Evolutionary conservation across 2,113 vertebrate genomes (phyloP).

Genomic region (Antechinus flavipes): DNA sequence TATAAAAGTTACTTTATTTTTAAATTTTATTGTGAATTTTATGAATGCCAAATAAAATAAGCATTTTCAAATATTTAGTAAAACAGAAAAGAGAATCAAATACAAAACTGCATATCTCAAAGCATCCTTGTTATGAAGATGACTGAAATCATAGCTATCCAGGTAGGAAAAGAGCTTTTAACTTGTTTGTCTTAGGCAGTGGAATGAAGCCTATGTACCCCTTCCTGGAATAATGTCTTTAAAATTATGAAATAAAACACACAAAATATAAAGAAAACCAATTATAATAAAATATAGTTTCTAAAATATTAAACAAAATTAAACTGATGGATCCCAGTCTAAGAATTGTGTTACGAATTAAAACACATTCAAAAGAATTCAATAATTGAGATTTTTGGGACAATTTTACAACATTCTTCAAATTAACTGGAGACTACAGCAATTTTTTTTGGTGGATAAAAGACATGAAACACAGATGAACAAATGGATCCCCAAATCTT

Average conservation of each 20-base stretch:
- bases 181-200: background rate
- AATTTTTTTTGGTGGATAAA: background rate
- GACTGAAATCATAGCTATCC: slow-evolving; percentile 7
- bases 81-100: background rate
- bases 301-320: background rate
- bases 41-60: background rate
- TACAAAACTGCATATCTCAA: background rate
- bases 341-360: background rate
- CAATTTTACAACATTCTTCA: background rate
- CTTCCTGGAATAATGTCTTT: background rate
- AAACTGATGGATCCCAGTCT: background rate
- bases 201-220: background rate
- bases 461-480: background rate
- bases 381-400: background rate
- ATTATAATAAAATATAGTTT: background rate
- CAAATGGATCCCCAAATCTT: background rate
- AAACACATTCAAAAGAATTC: background rate
- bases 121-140: background rate
- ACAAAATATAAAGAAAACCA: background rate
- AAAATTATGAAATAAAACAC: background rate
- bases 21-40: background rate
- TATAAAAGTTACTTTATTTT: slow-evolving; percentile 23
- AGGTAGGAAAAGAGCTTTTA: background rate
- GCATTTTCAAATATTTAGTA: background rate
- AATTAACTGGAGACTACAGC: background rate